Conservation (phyloP, 2,113 vertebrate species). For the Gymnocephalus cernua region DNA sequence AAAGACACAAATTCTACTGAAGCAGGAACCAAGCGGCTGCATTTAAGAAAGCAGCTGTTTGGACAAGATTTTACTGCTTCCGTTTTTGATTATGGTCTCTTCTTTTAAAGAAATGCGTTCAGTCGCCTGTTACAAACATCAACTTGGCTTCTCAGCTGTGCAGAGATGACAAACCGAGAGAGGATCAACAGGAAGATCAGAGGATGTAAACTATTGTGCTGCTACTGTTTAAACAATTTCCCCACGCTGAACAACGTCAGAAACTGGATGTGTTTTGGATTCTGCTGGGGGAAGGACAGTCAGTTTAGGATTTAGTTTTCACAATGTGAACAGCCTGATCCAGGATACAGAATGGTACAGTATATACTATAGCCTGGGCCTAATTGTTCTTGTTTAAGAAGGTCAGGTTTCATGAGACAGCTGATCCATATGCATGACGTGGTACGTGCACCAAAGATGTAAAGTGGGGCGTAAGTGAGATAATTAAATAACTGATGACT, state of each 20-base stretch:
- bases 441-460: neutral
- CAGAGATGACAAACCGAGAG: slow-evolving; percentile 13
- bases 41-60: neutral
- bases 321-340: neutral
- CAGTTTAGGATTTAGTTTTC: neutral
- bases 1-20: neutral
- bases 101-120: slow-evolving; percentile 16
- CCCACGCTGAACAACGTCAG: neutral
- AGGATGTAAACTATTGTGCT: neutral
- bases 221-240: neutral
- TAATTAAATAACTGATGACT: slow-evolving; percentile 5
- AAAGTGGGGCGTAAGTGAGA: neutral
- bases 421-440: too few species aligned
- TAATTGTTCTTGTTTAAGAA: neutral
- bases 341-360: neutral
- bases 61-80: neutral
- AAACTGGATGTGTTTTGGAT: neutral
- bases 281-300: slow-evolving; percentile 6
- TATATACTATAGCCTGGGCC: neutral
- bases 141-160: neutral
- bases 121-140: slow-evolving; percentile 30
- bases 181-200: neutral
- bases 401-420: neutral
- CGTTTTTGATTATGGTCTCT: slow-evolving; percentile 4
- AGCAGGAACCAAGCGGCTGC: neutral